phyloP scores from a whole-genome alignment of 2,888 invertebrate species.

The Mantis religiosa region DNA sequence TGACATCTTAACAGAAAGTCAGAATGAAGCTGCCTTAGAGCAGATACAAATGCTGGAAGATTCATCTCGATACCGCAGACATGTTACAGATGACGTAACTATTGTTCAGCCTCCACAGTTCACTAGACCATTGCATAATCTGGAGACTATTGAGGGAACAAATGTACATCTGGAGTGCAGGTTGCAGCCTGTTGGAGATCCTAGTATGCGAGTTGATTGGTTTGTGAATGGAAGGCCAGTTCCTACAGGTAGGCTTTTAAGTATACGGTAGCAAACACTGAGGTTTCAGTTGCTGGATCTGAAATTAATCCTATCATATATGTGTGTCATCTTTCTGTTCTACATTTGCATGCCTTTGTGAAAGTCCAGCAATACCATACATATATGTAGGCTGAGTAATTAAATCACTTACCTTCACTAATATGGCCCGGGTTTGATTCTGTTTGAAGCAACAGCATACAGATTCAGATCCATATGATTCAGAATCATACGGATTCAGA shows the following conservation, averaged over 20 bases:
- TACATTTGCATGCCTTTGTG: no score
- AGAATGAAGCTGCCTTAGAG: conserved; percentile 87
- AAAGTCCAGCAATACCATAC: no score
- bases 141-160: conserved; percentile 85
- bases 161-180: conserved; percentile 91
- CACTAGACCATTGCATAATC: conserved; percentile 79
- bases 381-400: no score
- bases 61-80: conserved; percentile 64
- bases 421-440: no score
- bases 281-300: no score
- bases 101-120: conserved; percentile 84
- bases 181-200: conserved; percentile 84
- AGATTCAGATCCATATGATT: no score
- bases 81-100: conserved; percentile 74
- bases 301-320: no score
- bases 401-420: no score
- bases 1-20: conserved; percentile 81
- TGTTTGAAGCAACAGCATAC: no score
- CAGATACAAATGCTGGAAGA: conserved; percentile 89
- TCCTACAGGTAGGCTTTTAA: conserved; percentile 64
- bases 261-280: no score
- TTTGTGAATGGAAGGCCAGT: conserved; percentile 91
- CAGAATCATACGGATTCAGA: no score
- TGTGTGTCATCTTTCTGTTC: no score
- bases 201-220: conserved; percentile 94